These are phyloP conservation scores for Nipponia nippon DNA, from an alignment of 2,113 vertebrate species.

Conservation along the genomic window DNA sequence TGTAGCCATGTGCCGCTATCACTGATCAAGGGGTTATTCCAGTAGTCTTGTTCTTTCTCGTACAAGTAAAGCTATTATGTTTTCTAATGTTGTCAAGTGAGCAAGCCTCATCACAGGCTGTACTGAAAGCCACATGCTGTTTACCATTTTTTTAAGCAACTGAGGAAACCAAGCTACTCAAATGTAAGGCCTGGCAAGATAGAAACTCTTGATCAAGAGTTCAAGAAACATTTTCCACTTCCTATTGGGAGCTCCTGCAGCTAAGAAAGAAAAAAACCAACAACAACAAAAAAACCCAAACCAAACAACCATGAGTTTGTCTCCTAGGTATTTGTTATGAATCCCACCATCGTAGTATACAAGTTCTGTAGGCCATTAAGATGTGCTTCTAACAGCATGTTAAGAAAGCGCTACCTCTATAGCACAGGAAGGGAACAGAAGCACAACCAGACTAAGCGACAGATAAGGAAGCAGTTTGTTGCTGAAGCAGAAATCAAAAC, in stretches of 20 bases:
- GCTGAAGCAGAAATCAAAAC: background rate
- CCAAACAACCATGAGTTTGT: background rate
- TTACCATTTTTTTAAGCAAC: background rate
- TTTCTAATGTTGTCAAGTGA: background rate
- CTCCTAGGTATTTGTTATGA: background rate
- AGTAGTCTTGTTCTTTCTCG: accelerated
- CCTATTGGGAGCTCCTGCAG: background rate
- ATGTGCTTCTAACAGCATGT: background rate
- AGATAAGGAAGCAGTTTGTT: background rate
- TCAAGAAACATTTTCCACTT: background rate
- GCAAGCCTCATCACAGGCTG: background rate
- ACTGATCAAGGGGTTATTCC: background rate
- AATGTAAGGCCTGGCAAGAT: background rate
- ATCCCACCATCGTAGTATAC: background rate
- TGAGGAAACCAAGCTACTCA: background rate
- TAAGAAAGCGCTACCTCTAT: accelerated
- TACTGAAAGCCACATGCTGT: background rate
- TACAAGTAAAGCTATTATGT: background rate
- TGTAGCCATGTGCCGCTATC: accelerated
- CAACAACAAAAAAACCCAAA: background rate
- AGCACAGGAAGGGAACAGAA: background rate
- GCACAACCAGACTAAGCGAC: background rate
- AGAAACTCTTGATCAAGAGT: background rate
- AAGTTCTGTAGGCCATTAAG: background rate
- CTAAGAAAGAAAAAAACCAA: background rate